Conservation (phyloP, 2,113 vertebrate species). For the Suncus etruscus region DNA sequence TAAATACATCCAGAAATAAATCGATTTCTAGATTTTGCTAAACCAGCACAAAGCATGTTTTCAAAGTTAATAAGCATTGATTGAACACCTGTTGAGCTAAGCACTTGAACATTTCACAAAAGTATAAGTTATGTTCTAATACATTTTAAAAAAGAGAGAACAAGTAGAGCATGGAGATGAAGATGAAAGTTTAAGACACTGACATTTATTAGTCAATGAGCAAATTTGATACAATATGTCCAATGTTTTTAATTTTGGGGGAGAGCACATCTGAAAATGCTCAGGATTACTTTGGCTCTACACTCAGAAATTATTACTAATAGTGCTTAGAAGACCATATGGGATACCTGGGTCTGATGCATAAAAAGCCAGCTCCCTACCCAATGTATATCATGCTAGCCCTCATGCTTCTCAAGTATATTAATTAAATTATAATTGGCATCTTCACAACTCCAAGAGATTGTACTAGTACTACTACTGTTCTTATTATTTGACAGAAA, state of each 20-base stretch:
- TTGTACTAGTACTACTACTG: background rate
- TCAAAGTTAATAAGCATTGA: constrained; percentile 58
- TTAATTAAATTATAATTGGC: constrained; percentile 24
- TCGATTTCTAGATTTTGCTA: constrained; percentile 63
- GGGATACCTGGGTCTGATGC: too few relatives aligned
- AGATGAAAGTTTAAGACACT: background rate
- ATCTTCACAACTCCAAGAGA: background rate
- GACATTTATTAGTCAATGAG: background rate
- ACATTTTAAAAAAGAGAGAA: background rate
- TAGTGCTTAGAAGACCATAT: too few relatives aligned
- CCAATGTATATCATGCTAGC: too few relatives aligned
- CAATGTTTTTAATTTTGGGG: too few relatives aligned
- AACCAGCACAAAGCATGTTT: constrained; percentile 49
- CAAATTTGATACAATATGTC: background rate
- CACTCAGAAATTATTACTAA: too few relatives aligned
- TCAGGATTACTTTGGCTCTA: too few relatives aligned
- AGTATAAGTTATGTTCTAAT: background rate
- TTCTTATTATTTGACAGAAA: constrained; percentile 8
- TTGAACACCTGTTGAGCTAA: constrained; percentile 19
- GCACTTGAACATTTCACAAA: constrained; percentile 35
- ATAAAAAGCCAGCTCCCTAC: too few relatives aligned
- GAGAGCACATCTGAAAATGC: too few relatives aligned
- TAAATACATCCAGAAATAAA: constrained; percentile 64
- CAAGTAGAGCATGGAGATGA: background rate
- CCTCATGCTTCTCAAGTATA: constrained; percentile 5